Conservation (phyloP, 2,888 invertebrate species). For the Oligia fasciuncula region DNA sequence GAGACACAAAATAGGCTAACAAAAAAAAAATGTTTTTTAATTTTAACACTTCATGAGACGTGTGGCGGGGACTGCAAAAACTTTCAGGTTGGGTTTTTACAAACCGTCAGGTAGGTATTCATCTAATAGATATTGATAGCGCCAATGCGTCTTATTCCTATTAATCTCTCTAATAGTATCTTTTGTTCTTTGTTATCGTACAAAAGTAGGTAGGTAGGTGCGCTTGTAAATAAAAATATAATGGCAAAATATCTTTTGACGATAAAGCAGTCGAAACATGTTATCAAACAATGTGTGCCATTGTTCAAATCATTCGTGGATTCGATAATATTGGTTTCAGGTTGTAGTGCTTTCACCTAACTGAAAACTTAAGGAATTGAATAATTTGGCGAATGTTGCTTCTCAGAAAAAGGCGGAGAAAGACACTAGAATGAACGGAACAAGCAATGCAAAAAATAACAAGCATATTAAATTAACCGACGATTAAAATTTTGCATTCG, state of each 20-base stretch:
- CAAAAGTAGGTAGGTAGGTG: background rate
- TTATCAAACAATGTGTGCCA: conserved; percentile 37
- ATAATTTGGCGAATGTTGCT: background rate
- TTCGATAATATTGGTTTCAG: conserved; percentile 21
- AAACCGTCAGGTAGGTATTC: background rate
- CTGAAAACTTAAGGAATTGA: background rate
- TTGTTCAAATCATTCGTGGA: conserved; percentile 29
- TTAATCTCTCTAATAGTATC: background rate
- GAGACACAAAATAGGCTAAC: no score
- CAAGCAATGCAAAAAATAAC: conserved; percentile 46
- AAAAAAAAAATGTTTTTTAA: no score
- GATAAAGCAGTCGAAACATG: conserved; percentile 15
- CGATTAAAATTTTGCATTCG: conserved; percentile 83
- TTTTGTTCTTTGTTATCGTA: conserved; percentile 13
- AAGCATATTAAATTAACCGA: conserved; percentile 69
- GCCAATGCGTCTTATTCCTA: conserved; percentile 7
- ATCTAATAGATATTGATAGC: background rate
- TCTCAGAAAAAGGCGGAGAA: conserved; percentile 3
- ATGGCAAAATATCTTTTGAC: conserved; percentile 10
- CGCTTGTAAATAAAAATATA: conserved; percentile 38
- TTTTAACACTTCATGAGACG: background rate
- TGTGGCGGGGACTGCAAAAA: background rate
- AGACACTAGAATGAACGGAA: conserved; percentile 11
- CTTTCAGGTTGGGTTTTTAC: background rate
- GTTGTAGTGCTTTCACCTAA: background rate